Evolutionary conservation across 2,888 invertebrate genomes (phyloP).

Genomic region (Acholoe squamosa): DNA sequence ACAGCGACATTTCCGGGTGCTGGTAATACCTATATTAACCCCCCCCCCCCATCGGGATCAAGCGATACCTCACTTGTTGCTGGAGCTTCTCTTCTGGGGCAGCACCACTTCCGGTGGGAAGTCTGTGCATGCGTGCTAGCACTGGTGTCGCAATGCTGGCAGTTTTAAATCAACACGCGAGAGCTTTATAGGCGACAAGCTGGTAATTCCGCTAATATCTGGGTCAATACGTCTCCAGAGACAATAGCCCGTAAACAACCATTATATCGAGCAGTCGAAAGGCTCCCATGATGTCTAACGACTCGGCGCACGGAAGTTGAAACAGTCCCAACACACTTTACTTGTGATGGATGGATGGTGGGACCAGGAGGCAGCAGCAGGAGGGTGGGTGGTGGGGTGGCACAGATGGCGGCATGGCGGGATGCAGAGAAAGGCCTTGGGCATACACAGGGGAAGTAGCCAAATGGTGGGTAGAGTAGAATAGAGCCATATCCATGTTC

Average conservation of each 20-base stretch:
- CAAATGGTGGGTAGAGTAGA: background rate
- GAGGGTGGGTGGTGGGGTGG: background rate
- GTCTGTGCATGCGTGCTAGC: background rate
- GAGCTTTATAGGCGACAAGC: background rate
- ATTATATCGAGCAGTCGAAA: background rate
- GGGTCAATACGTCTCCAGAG: constrained; percentile 44
- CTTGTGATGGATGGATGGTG: constrained; percentile 15
- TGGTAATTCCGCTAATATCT: constrained; percentile 45
- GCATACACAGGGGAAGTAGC: background rate
- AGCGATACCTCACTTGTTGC: background rate
- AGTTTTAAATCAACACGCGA: constrained; percentile 9
- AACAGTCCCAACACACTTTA: constrained; percentile 23
- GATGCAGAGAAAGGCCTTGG: background rate
- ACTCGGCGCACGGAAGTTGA: constrained; percentile 38
- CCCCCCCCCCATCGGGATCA: background rate
- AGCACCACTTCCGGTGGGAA: background rate
- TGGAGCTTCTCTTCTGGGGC: background rate
- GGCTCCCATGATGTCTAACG: constrained; percentile 21
- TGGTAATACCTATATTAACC: no score
- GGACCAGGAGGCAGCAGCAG: background rate
- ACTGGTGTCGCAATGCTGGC: background rate
- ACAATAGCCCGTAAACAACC: constrained; percentile 48
- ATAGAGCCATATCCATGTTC: no score
- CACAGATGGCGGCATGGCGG: background rate
- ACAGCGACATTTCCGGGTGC: background rate